Percentiles rank a stretch among this genome's conserved stretches.
phyloP scores from a whole-genome alignment of 2,113 vertebrate species.

The Todiramphus chloris region DNA sequence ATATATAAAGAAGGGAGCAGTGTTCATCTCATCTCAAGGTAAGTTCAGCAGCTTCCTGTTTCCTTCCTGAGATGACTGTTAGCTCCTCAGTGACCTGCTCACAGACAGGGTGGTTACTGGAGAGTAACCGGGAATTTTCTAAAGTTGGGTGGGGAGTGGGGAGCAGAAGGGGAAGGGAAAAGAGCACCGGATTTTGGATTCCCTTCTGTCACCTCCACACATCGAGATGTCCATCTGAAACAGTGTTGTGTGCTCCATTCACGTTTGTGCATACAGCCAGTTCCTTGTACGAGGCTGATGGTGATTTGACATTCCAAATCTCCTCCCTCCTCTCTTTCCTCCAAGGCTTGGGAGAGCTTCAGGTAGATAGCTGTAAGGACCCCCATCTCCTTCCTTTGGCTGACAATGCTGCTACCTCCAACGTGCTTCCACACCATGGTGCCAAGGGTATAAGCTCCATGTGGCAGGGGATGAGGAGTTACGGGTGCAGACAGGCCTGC shows the following conservation, averaged over 20 bases:
- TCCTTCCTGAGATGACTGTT: background rate
- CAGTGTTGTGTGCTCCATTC: background rate
- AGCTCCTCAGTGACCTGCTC: fast-evolving
- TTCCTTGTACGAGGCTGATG: background rate
- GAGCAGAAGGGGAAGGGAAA: background rate
- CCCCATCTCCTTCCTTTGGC: background rate
- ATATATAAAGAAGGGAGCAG: background rate
- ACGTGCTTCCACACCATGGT: background rate
- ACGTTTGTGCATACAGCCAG: background rate
- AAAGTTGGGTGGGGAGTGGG: background rate
- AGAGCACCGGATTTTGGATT: background rate
- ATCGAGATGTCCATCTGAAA: background rate
- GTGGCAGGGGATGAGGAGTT: background rate
- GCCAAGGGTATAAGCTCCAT: background rate
- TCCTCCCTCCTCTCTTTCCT: background rate
- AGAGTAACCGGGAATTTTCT: background rate
- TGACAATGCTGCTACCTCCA: background rate
- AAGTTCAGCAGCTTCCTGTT: background rate
- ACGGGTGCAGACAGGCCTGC: background rate
- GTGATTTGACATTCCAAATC: background rate
- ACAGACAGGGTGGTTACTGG: background rate
- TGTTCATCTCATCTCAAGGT: background rate
- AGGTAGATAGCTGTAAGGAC: background rate
- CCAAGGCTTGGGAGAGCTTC: background rate
- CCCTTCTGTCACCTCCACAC: background rate